These are phyloP conservation scores for Microhierax caerulescens DNA, from an alignment of 2,797 vertebrate species.

Conservation along the genomic window DNA sequence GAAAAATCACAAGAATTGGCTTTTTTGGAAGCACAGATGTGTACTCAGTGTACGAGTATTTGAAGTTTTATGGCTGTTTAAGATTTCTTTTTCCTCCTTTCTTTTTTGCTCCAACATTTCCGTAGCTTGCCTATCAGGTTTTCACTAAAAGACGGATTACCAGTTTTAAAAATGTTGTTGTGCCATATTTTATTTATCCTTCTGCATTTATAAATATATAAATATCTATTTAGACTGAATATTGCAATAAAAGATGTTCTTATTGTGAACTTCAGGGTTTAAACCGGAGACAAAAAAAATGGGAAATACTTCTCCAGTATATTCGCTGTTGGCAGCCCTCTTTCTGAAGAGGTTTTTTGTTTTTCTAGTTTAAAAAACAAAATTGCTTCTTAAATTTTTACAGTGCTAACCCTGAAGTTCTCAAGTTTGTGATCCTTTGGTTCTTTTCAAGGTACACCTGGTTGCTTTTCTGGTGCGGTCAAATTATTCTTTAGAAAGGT, in stretches of 20 bases:
- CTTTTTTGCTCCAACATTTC: neutral
- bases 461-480: conserved; percentile 12
- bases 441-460: neutral
- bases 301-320: neutral
- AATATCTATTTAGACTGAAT: neutral
- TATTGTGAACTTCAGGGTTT: conserved; percentile 42
- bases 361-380: neutral
- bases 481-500: neutral
- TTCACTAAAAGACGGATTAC: neutral
- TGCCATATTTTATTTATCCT: conserved; percentile 14
- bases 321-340: neutral
- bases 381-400: neutral
- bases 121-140: neutral
- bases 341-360: neutral
- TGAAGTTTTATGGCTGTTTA: neutral
- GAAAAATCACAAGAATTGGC: neutral
- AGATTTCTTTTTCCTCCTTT: neutral
- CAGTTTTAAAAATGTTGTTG: neutral
- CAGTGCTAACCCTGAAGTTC: neutral
- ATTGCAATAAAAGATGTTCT: neutral
- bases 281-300: neutral
- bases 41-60: neutral
- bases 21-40: neutral
- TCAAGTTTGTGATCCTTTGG: neutral
- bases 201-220: neutral